These are phyloP conservation scores for Chloebia gouldiae DNA, from an alignment of 2,113 vertebrate genomes.

Conservation along the genomic window DNA sequence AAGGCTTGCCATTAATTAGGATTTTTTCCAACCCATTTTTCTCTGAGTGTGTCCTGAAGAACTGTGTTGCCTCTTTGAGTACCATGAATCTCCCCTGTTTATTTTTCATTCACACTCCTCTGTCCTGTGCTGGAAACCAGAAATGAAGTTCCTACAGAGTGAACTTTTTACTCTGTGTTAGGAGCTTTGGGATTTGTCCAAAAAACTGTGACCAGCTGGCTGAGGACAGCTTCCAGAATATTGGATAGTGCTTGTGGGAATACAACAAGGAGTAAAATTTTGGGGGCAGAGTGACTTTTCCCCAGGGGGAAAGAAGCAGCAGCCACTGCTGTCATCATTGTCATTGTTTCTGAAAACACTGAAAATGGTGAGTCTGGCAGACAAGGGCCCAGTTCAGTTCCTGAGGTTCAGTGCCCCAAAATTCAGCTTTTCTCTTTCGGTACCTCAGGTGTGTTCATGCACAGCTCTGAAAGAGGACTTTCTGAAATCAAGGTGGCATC, in stretches of 20 bases:
- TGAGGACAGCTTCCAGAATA: background rate
- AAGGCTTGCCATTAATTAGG: background rate
- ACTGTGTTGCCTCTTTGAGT: background rate
- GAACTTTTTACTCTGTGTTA: background rate
- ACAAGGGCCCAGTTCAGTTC: background rate
- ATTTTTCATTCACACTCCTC: background rate
- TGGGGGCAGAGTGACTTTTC: background rate
- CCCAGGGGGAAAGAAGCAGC: background rate
- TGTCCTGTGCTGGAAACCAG: background rate
- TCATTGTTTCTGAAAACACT: background rate
- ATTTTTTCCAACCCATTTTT: background rate
- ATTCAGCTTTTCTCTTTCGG: background rate
- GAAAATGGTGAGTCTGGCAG: background rate
- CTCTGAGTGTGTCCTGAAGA: background rate
- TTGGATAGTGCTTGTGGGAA: background rate
- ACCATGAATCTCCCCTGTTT: background rate
- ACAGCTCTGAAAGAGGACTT: background rate
- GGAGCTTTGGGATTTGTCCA: background rate
- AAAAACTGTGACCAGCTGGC: background rate
- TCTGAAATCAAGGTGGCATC: background rate
- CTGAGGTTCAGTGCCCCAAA: background rate
- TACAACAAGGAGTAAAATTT: background rate
- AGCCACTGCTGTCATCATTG: background rate
- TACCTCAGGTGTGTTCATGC: background rate
- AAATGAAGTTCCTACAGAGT: background rate